phyloP scores from a whole-genome alignment of 1,140 invertebrate species.

The Drosophila truncata region DNA sequence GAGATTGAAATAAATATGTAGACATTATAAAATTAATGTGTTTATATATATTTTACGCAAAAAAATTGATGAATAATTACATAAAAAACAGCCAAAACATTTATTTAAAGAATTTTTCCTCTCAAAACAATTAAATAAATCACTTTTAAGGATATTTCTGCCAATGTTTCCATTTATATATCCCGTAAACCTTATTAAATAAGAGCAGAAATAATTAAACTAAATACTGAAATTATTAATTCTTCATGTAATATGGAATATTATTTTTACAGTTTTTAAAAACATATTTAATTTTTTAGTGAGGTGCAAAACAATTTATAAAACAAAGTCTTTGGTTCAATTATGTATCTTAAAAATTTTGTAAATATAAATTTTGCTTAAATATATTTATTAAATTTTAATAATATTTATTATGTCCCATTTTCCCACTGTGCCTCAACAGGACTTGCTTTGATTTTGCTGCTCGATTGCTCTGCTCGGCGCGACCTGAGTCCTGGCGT shows the following conservation, averaged over 20 bases:
- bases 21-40: too few relatives aligned
- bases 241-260: neutral
- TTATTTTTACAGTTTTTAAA: neutral
- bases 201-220: too few relatives aligned
- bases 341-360: neutral
- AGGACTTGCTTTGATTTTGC: conserved; percentile 70
- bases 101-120: neutral
- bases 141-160: too few relatives aligned
- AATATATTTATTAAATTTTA: too few relatives aligned
- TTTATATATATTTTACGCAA: neutral
- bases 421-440: conserved; percentile 31
- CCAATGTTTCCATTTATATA: too few relatives aligned
- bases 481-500: conserved; percentile 43
- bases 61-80: too few relatives aligned
- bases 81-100: neutral
- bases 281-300: neutral
- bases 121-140: neutral
- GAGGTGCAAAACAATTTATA: neutral
- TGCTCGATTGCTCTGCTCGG: conserved; percentile 72
- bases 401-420: too few relatives aligned
- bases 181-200: too few relatives aligned
- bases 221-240: too few relatives aligned
- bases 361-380: too few relatives aligned
- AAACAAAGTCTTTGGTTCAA: neutral
- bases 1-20: too few relatives aligned